Base-by-base conservation (phyloP, 2,113 vertebrate species). In the Megaceryle torquata region DNA sequence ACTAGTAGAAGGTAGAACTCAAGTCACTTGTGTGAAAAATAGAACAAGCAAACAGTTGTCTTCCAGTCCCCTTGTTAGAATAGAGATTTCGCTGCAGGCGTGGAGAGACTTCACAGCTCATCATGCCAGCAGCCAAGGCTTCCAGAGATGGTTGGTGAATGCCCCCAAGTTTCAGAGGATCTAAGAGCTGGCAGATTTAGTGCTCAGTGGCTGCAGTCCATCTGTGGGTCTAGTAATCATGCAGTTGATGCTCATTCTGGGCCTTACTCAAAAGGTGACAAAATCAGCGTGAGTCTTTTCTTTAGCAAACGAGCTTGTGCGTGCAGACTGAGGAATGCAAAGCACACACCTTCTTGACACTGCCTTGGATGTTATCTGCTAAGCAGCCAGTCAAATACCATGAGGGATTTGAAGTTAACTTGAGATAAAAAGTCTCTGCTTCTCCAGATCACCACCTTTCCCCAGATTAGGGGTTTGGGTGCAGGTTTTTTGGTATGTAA, bases 121-220 rank as follows among this genome's bases (percentile, higher is more conserved):
- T 19, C 1, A 0, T 31, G 6, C 57, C 9, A 7, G 67, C 16
- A 50, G 1, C 37, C 61, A 3, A 4, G 13, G 37, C 15, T 67
- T 59, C 31, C 28, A 20, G 25, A 10, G 3, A 11, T 25, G 22
- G 24, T 25, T 51, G 50, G 11, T 41, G 50, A 74, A 53, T 65
- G 65, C 13, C 14, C 18, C 2, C 11, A 48, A 21, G 31, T 43
- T 65, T 75, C 44, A 50, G 31, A 14, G 11, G 4, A 3, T 48
- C 20, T 12, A 31, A 61, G 12, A 74, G 14, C 11, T 48, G 28
- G 12, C 31, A 22, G 85, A 35, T 3, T 41, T 50, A 8, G 13
- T 20, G 33, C 24, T 56, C 19, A 9, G 11, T 5, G 21, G 11
- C n/a, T 59, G 20, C 53, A 84, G 11, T 15, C 51, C 11, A 6